A percentile compares a stretch with the other conserved stretches of the same genome.
These are phyloP conservation scores for Falcunculus frontatus DNA, from an alignment of 2,113 vertebrate genomes.

Conservation along the genomic window DNA sequence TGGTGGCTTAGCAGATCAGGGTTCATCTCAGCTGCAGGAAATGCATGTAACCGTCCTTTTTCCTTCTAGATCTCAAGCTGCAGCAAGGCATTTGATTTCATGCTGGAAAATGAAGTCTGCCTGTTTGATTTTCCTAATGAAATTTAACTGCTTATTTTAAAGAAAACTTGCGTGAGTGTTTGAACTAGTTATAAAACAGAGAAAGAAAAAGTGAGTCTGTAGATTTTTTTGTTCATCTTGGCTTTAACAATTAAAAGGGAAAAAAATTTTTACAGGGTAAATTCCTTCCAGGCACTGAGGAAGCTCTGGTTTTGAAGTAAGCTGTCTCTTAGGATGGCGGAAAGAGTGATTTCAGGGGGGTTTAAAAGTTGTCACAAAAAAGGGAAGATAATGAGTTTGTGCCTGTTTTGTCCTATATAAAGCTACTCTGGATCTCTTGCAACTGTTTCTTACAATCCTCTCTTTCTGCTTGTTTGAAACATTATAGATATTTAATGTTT, in stretches of 20 bases:
- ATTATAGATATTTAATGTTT: not conserved
- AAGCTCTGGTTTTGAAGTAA: not conserved
- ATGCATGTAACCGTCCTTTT: not conserved
- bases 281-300: not conserved
- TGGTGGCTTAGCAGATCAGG: not conserved
- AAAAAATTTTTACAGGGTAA: not conserved
- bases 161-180: not conserved
- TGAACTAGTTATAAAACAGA: not conserved
- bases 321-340: not conserved
- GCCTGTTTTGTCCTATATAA: not conserved
- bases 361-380: not conserved
- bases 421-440: not conserved
- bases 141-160: not conserved
- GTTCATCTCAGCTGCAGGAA: not conserved
- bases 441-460: not conserved
- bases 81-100: not conserved
- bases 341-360: not conserved
- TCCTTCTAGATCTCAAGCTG: not conserved
- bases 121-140: not conserved
- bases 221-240: not conserved
- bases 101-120: not conserved
- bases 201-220: not conserved
- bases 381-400: not conserved
- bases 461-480: not conserved
- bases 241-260: not conserved